Conservation (phyloP, 2,888 invertebrate genomes). For the Heliconius erato region DNA sequence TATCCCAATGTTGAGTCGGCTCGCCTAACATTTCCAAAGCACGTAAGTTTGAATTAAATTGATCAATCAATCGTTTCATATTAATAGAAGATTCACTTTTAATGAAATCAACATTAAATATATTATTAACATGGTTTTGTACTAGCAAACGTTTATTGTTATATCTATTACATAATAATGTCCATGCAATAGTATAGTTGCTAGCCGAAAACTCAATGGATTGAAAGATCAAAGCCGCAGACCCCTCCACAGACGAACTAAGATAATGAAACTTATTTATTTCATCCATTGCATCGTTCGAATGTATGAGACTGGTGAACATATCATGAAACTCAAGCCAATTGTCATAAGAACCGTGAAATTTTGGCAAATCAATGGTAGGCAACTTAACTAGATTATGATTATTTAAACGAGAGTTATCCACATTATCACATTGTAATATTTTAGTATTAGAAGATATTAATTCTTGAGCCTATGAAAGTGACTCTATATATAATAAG, state of each 20-base stretch:
- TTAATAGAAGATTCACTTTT: no score
- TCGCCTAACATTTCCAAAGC: no score
- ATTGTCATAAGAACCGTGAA: neutral
- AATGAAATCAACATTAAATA: no score
- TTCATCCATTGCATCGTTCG: neutral
- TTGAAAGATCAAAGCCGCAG: neutral
- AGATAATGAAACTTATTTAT: neutral
- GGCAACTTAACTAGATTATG: no score
- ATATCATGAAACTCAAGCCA: neutral
- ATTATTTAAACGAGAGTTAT: no score
- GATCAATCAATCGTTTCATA: no score
- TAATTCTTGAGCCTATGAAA: neutral
- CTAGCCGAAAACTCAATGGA: constrained; percentile 6
- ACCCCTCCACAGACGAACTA: neutral
- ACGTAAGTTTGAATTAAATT: no score
- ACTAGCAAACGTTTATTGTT: no score
- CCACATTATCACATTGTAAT: neutral
- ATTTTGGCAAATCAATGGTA: no score
- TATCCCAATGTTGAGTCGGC: no score
- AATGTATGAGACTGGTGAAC: neutral
- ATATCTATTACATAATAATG: neutral
- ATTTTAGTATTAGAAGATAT: neutral
- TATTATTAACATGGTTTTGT: no score
- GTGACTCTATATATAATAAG: no score
- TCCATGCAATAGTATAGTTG: neutral